Conservation (phyloP, 2,888 invertebrate genomes). For the Schizotus pectinicornis region DNA sequence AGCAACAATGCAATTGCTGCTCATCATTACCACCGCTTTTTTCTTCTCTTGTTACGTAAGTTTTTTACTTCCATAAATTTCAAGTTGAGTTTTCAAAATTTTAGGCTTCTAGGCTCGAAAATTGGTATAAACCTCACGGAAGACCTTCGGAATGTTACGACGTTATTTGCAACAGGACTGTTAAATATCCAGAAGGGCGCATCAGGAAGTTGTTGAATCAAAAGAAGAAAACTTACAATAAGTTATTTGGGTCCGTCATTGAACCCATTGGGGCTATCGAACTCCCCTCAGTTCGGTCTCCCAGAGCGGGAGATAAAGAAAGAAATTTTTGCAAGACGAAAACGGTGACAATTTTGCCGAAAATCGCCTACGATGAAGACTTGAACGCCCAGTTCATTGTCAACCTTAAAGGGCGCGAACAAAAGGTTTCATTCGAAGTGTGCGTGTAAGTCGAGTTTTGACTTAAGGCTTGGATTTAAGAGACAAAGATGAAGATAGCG, state of each 20-base stretch:
- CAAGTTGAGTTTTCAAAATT: no score
- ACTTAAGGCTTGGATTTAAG: no score
- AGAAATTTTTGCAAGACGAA: slow-evolving; percentile 27
- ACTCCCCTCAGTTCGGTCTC: not conserved
- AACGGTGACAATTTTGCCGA: slow-evolving; percentile 26
- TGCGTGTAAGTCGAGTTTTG: slow-evolving; percentile 31
- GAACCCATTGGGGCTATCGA: slow-evolving; percentile 2
- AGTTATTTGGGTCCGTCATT: slow-evolving; percentile 3
- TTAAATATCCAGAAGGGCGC: no score
- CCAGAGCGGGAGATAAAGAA: not conserved
- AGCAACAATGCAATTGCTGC: no score
- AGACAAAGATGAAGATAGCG: no score
- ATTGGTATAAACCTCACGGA: no score
- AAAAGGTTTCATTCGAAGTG: slow-evolving; percentile 32
- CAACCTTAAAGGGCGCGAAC: slow-evolving; percentile 28
- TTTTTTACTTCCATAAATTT: no score
- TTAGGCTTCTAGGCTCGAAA: no score
- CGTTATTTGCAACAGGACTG: no score
- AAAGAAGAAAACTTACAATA: not conserved
- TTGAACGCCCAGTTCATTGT: slow-evolving; percentile 28
- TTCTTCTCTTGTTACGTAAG: no score
- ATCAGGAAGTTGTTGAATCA: not conserved
- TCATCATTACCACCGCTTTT: no score
- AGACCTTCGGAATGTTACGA: no score
- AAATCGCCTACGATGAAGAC: slow-evolving; percentile 28